Evolutionary conservation across 2,113 vertebrate species (phyloP).

Genomic region (Cyanistes caeruleus): DNA sequence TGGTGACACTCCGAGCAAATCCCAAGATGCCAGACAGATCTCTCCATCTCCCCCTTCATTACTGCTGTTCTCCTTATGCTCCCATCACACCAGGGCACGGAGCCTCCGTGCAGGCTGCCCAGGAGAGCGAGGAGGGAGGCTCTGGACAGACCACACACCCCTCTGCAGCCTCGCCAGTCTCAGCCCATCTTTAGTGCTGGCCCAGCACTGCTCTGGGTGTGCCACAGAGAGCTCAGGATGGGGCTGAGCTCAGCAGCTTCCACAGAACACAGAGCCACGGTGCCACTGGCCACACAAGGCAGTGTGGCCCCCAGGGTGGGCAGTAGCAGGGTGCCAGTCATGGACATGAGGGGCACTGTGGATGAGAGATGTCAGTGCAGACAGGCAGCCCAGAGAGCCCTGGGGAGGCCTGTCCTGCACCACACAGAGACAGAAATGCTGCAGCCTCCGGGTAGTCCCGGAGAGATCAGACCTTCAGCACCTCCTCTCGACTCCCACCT

Average conservation of each 20-base stretch:
- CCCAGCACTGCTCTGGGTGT: background rate
- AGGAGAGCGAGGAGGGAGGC: background rate
- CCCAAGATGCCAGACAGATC: background rate
- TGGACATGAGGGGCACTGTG: fast-evolving
- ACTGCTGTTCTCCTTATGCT: background rate
- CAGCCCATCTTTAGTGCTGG: background rate
- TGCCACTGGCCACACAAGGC: background rate
- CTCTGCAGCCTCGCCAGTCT: background rate
- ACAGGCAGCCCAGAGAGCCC: background rate
- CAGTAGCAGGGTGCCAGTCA: background rate
- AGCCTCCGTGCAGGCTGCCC: background rate
- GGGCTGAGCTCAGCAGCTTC: background rate
- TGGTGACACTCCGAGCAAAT: background rate
- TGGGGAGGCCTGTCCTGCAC: background rate
- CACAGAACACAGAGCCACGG: background rate
- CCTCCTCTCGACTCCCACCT: background rate
- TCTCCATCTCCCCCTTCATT: background rate
- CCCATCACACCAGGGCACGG: background rate
- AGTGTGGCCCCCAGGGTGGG: background rate
- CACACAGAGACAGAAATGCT: background rate
- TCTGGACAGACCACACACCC: background rate
- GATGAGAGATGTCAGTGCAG: background rate
- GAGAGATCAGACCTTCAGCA: background rate
- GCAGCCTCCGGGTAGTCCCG: fast-evolving
- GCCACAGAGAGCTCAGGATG: fast-evolving